Evolutionary conservation across 64 coral and sea anemone genomes (phyloP), one percentile per base, ranked within the genome.

Genomic region (Stichodactyla helianthus): DNA sequence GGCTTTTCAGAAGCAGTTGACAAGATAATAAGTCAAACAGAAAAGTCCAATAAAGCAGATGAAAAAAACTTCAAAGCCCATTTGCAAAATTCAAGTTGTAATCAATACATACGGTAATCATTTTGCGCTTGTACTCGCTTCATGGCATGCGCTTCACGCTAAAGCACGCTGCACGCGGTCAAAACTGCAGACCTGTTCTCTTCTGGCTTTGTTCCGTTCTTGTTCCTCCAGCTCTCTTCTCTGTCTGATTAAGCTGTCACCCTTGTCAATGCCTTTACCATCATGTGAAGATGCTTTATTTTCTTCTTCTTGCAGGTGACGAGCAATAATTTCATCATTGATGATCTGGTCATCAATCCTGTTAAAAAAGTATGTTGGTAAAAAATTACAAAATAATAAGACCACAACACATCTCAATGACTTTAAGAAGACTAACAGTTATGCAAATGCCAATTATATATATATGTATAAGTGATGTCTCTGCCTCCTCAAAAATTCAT

Each of bases 271-370:
- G 50, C 54, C 56, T 18, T 58, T 86, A 7, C 18, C 44, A 22
- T 91, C 89, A 14, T 79, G 57, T 5, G 84, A 9, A 10, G 57
- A 77, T 8, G 79, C 23, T 8, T 82, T 85, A 6, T 91, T 53
- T 8, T 79, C 44, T 56, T 77, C 62, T n/a, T 91, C 89, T 53
- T 91, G 89, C 53, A 91, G 89, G 53, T 31, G 74, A 19, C 83
- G 89, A 55, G 89, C 89, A 50, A 56, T 79, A 53, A 76, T 54
- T 79, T 86, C 89, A 55, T 91, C 89, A 14, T 86, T 86, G 44
- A 60, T 52, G 15, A 91, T 91, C 22, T 91, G 89, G 6, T 91
- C 82, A 77, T 91, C 53, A 28, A 57, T 79, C 52, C 77, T 82
- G 50, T 16, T 16, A 64, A 78, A 85, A 61, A 19, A 10, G 22